Evolutionary conservation across 2,113 vertebrate genomes (phyloP), one percentile per base, ranked within the genome.

Genomic region (Poeciliopsis turrubarensis): DNA sequence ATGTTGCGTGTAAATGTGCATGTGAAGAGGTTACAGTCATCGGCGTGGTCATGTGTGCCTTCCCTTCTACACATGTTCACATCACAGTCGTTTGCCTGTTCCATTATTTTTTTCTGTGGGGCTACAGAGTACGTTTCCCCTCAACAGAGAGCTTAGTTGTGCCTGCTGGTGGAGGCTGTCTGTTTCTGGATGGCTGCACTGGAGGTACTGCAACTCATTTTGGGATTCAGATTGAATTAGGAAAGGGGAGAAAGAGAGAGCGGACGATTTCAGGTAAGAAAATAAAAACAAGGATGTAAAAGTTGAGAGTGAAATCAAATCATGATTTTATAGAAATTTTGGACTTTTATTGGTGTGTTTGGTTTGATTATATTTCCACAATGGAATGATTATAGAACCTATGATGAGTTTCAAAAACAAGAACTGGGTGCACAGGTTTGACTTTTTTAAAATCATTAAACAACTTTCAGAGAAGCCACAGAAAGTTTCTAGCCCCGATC

Each of bases 141-240:
- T 81, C 64, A 75, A 79, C n/a, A 39, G 64, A 70, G 72, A 77
- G 65, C 73, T 82, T 76, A 70, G 78, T 86, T 75, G 65, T 80
- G 68, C 76, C 80, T 77, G 69, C 68, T 78, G 71, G 83, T 74
- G 72, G 30, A 73, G 78, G 64, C 54, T 81, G 80, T 78, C 47
- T 85, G 72, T 81, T 79, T 84, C 77, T 82, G 76, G 69, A 72
- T 87, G 73, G 66, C 68, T 88, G 83, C 78, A 73, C 76, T 70
- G 68, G 57, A 87, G 74, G 57, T 85, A 75, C 67, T 84, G 67
- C 64, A 70, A 66, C 82, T 87, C 44, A 65, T 84, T 87, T 85
- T 86, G 62, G 66, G 75, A 80, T 79, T 71, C 76, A 83, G 63
- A 76, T 84, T 84, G 77, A 86, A 85, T 71, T 74, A 63, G 64